These are phyloP conservation scores for Tricholauxania praeusta DNA, from an alignment of 2,888 invertebrate species.

Conservation along the genomic window DNA sequence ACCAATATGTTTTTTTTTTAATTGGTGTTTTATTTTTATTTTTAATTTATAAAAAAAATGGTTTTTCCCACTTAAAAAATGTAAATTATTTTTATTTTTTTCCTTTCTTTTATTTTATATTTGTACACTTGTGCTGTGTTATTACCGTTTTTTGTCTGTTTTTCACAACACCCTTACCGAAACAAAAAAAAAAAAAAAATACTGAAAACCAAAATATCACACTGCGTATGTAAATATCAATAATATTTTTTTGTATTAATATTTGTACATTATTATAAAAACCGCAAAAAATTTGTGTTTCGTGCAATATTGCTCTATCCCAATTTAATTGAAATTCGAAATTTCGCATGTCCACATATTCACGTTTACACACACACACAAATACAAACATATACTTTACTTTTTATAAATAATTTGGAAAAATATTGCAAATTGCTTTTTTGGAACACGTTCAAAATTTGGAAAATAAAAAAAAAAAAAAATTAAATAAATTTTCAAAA, in stretches of 20 bases:
- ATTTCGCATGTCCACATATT: background rate
- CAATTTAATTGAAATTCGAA: no score
- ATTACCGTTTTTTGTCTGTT: slow-evolving; percentile 33
- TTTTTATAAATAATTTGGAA: slow-evolving; percentile 4
- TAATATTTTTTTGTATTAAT: no score
- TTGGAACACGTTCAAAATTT: slow-evolving; percentile 53
- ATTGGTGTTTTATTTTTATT: no score
- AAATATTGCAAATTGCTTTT: slow-evolving; percentile 50
- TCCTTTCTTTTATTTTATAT: slow-evolving; percentile 15
- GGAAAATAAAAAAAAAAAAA: slow-evolving; percentile 35
- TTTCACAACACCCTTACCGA: background rate
- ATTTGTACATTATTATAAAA: no score
- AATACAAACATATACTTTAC: slow-evolving; percentile 10
- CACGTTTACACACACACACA: slow-evolving; percentile 4
- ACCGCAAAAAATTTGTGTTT: no score
- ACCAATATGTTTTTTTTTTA: no score
- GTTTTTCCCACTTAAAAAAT: no score
- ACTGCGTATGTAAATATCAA: background rate
- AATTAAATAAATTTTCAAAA: background rate
- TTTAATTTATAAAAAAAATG: no score
- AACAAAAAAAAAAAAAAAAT: slow-evolving; percentile 13
- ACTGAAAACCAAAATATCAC: slow-evolving; percentile 16
- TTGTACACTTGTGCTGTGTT: slow-evolving; percentile 29
- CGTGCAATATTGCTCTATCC: no score
- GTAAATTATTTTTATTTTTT: background rate